A percentile compares a stretch with the other conserved stretches of the same genome.
Conservation (phyloP, 2,797 vertebrate species). For the Micrastur ruficollis region DNA sequence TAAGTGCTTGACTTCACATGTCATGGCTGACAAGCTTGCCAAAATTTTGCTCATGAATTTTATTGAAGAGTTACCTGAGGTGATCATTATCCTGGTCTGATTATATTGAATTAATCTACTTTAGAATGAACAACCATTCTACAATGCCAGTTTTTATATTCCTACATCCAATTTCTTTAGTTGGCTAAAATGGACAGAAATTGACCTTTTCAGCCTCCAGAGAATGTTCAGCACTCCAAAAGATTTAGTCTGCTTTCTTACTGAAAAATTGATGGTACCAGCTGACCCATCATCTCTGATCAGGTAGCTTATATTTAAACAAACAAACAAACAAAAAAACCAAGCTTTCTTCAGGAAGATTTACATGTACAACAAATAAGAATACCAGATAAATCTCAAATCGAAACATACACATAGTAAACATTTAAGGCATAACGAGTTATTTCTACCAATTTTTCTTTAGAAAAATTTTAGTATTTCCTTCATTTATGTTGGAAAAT, state of each 20-base stretch:
- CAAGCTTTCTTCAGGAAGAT: background rate
- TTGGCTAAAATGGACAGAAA: background rate
- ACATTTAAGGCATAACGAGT: background rate
- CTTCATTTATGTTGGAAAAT: background rate
- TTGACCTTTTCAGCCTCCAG: background rate
- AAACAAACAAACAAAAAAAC: background rate
- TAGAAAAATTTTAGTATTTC: background rate
- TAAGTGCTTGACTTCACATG: background rate
- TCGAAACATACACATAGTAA: background rate
- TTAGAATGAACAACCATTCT: background rate
- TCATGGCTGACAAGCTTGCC: background rate
- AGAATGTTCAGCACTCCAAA: background rate
- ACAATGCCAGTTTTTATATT: background rate
- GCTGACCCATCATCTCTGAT: background rate
- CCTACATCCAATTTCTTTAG: background rate
- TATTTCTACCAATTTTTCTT: background rate
- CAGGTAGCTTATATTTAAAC: background rate
- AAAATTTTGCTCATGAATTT: background rate
- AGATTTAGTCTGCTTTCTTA: background rate
- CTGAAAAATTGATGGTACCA: background rate
- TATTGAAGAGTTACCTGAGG: background rate
- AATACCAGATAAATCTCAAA: background rate
- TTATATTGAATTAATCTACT: background rate
- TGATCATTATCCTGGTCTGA: background rate
- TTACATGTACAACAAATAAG: background rate